Base-by-base conservation (phyloP, 2,888 invertebrate genomes). In the Cantharis rustica region DNA sequence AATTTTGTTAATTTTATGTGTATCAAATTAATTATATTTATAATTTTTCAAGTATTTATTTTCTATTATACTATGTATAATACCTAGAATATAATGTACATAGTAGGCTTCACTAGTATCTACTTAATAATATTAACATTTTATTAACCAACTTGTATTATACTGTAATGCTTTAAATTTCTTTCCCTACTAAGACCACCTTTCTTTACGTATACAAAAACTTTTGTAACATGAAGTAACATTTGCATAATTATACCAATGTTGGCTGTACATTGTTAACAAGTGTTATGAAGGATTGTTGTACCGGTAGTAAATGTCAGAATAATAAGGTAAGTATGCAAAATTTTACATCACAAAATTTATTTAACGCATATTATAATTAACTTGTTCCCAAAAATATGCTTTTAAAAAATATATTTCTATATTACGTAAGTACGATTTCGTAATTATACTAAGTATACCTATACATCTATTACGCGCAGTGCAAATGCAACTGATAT, bases 161-260 rank as follows among this genome's bases (percentile, higher is more conserved):
- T 47, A 68, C 62, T 73, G 68, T 68, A 68, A 68, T 16, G 68
- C 27, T 73, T 68, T 61, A 68, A 61, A 61, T 23, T 68, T 73
- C 68, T 27, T 61, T 23, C 16, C 61, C 16, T 16, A 17, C 20
- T 4, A 61, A 61, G 61, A 73, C 61, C 23, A 68, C 61, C 61
- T 61, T 61, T 47, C 61, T 47, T 61, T n/a, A 47, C 23, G 10
- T 73, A 61, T 68, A 68, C 62, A 68, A 73, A 73, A 73, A 73
- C 68, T 73, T 68, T 73, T 68, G 61, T 62, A 73, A 73, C 68
- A 61, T 66, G 47, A 73, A 68, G 68, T 68, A 73, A 72, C 27
- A 72, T 73, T 73, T 73, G 61, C 73, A 73, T 73, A 73, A 73
- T 73, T 27, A 23, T 73, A 68, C 68, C 66, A 66, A 72, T 66